These are phyloP conservation scores for Clarias laeviceps DNA, from an alignment of 2,797 vertebrate species.

Conservation along the genomic window DNA sequence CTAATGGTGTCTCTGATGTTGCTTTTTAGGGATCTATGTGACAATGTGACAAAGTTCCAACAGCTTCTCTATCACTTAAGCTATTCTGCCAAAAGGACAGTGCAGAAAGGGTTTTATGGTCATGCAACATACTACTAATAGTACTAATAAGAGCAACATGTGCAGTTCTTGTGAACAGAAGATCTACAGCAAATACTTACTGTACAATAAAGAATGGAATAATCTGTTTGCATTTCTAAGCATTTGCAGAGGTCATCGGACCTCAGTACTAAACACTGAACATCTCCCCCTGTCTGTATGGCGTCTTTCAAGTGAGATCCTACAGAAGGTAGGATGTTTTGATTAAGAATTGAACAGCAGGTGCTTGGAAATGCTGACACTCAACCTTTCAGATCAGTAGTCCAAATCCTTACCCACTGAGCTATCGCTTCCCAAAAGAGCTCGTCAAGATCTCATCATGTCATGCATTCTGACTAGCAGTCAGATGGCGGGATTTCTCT, in stretches of 20 bases:
- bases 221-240: neutral
- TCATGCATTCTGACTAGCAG: neutral
- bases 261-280: neutral
- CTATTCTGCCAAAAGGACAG: neutral
- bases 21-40: neutral
- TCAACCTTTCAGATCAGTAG: constrained; percentile 1
- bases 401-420: neutral
- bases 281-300: neutral
- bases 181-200: neutral
- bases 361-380: neutral
- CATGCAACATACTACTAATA: neutral
- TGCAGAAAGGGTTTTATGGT: neutral
- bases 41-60: neutral
- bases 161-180: neutral
- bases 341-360: neutral
- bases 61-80: neutral
- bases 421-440: neutral
- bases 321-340: neutral
- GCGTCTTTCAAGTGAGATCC: neutral
- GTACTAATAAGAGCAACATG: neutral
- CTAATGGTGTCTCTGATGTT: neutral
- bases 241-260: neutral
- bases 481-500: neutral
- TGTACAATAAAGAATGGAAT: too few species aligned
- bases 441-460: neutral